These are phyloP conservation scores for Trichoplusia ni DNA, from an alignment of 1,140 invertebrate species.

Conservation along the genomic window DNA sequence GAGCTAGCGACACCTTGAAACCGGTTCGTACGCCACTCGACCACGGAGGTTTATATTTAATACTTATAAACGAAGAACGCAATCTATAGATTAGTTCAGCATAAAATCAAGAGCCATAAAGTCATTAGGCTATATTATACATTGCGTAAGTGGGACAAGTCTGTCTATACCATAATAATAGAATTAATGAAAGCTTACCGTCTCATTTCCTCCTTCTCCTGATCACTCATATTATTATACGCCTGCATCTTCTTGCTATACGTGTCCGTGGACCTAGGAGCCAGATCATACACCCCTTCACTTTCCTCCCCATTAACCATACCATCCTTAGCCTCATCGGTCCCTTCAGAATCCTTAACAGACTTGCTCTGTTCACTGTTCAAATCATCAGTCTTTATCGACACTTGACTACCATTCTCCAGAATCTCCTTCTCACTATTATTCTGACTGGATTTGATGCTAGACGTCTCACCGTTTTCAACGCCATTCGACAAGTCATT, in stretches of 20 bases:
- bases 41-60: too few relatives aligned
- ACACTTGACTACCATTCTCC: constrained; percentile 67
- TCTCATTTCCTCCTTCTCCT: constrained; percentile 73
- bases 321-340: constrained; percentile 54
- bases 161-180: too few relatives aligned
- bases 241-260: constrained; percentile 75
- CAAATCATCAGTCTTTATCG: constrained; percentile 70
- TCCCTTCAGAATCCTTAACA: constrained; percentile 41
- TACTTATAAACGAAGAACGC: too few relatives aligned
- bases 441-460: constrained; percentile 57
- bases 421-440: constrained; percentile 53
- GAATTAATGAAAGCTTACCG: constrained; percentile 47
- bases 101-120: too few relatives aligned
- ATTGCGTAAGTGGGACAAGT: too few relatives aligned
- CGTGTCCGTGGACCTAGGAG: constrained; percentile 66
- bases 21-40: too few relatives aligned
- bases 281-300: constrained; percentile 72
- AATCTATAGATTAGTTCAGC: too few relatives aligned
- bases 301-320: constrained; percentile 70
- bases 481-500: constrained; percentile 60
- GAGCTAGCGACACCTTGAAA: too few relatives aligned
- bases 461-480: constrained; percentile 55
- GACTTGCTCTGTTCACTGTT: constrained; percentile 64
- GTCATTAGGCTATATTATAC: too few relatives aligned
- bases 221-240: constrained; percentile 73